These are phyloP conservation scores for Hydrotaea diabolus DNA, from an alignment of 2,888 invertebrate species.

Conservation along the genomic window DNA sequence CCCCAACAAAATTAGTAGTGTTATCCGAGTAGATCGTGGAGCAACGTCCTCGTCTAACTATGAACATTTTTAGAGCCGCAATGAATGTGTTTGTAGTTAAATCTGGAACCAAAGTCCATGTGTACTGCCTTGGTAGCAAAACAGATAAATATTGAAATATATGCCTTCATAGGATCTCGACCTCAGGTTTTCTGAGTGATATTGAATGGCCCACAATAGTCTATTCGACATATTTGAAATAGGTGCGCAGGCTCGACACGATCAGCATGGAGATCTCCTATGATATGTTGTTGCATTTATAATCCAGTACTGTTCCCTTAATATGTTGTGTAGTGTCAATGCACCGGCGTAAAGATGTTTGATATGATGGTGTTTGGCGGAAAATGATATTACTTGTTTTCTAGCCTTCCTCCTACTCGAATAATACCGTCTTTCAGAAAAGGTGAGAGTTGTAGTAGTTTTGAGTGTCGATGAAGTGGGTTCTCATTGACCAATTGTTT, in stretches of 20 bases:
- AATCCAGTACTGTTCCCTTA: too few species aligned
- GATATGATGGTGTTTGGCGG: too few species aligned
- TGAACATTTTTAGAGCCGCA: conserved; percentile 6
- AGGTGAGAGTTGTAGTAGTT: too few species aligned
- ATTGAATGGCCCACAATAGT: too few species aligned
- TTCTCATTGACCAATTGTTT: too few species aligned
- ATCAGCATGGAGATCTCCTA: conserved; percentile 42
- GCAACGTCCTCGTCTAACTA: not conserved
- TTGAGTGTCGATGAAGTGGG: too few species aligned
- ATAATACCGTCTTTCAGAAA: too few species aligned
- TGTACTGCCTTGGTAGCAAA: conserved; percentile 24
- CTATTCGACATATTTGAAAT: conserved; percentile 48
- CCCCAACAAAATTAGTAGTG: conserved; percentile 1
- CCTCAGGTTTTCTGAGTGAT: too few species aligned
- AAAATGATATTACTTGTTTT: too few species aligned
- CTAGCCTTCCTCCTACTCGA: too few species aligned
- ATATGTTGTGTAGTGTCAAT: too few species aligned
- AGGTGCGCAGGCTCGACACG: not conserved
- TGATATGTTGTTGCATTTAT: conserved; percentile 43
- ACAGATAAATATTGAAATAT: conserved; percentile 20
- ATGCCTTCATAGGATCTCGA: not conserved
- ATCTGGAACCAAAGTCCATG: conserved; percentile 21
- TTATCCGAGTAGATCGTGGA: not conserved
- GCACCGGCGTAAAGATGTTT: too few species aligned
- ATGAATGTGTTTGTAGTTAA: conserved; percentile 21